Evolutionary conservation across 2,113 vertebrate genomes (phyloP).

Genomic region (Dasyprocta punctata): DNA sequence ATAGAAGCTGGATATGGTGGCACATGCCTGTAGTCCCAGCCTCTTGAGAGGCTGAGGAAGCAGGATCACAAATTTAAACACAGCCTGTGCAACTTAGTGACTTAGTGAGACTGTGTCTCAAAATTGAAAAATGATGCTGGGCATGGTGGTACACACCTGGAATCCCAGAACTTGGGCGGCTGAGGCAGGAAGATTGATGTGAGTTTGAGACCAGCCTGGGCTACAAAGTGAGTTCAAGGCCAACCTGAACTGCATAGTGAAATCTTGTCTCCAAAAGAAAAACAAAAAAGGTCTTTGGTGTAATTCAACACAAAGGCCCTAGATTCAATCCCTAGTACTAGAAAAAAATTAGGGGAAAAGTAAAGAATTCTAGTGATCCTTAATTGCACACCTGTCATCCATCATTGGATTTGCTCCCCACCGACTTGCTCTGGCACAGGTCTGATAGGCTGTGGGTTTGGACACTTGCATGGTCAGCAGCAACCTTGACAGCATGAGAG

Average conservation of each 20-base stretch:
- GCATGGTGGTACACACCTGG: not conserved
- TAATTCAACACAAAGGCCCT: not conserved
- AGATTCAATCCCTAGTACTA: not conserved
- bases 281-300: not conserved
- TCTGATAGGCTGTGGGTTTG: not conserved
- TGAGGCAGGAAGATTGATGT: not conserved
- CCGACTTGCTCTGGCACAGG: not conserved
- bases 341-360: not conserved
- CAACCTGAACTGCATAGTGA: not conserved
- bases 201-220: not conserved
- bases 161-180: not conserved
- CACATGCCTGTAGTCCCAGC: not conserved
- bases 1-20: not conserved
- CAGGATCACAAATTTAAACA: not conserved
- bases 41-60: not conserved
- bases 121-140: not conserved
- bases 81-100: not conserved
- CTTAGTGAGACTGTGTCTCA: not conserved
- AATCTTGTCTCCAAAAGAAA: not conserved
- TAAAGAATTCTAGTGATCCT: not conserved
- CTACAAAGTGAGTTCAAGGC: too few relatives aligned
- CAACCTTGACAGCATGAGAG: not conserved
- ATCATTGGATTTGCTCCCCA: not conserved
- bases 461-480: not conserved
- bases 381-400: not conserved